Evolutionary conservation across 2,888 invertebrate species (phyloP).

Genomic region (Tuta absoluta): DNA sequence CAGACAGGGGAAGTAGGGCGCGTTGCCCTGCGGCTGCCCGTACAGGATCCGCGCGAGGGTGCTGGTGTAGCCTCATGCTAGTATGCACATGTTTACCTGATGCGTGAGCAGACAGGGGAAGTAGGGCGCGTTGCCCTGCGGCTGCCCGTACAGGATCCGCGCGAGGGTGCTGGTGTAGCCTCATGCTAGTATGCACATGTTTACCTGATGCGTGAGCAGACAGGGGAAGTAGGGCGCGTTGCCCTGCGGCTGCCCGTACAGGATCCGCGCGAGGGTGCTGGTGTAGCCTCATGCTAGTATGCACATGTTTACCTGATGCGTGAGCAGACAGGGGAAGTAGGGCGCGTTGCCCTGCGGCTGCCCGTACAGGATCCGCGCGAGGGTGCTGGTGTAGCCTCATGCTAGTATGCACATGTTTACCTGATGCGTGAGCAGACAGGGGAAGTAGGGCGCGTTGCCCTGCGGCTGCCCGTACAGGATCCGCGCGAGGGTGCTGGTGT

Average conservation of each 20-base stretch:
- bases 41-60: constrained; percentile 91
- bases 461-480: too few relatives aligned
- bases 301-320: constrained; percentile 80
- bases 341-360: constrained; percentile 85
- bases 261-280: constrained; percentile 89
- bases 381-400: too few relatives aligned
- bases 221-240: constrained; percentile 84
- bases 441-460: too few relatives aligned
- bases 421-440: too few relatives aligned
- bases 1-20: constrained; percentile 84
- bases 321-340: constrained; percentile 83
- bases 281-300: too few relatives aligned
- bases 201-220: constrained; percentile 81
- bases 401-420: too few relatives aligned
- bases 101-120: constrained; percentile 84
- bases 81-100: constrained; percentile 74
- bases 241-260: constrained; percentile 88
- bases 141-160: constrained; percentile 88
- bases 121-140: constrained; percentile 84
- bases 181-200: too few relatives aligned
- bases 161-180: too few relatives aligned
- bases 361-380: constrained; percentile 90
- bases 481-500: too few relatives aligned
- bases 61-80: too few relatives aligned
- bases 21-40: constrained; percentile 85